These are phyloP conservation scores for Zenarchopterus dispar DNA, from an alignment of 2,797 vertebrate species.

Conservation along the genomic window DNA sequence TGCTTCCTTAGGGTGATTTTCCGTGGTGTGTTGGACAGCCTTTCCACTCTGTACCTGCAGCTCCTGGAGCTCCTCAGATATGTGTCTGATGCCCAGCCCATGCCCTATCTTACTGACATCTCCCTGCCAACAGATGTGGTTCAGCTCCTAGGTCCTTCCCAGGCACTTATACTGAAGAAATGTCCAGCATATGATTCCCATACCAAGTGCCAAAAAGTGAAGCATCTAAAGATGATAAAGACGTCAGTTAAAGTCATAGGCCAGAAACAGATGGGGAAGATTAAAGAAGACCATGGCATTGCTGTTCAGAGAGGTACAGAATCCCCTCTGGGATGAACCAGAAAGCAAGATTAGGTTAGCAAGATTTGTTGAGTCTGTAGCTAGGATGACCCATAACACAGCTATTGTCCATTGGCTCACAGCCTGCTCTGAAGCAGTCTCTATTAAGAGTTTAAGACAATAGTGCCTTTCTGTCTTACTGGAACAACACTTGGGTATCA, in stretches of 20 bases:
- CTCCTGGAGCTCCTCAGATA: constrained; percentile 59
- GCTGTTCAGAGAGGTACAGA: constrained; percentile 57
- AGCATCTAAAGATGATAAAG: background rate
- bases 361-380: background rate
- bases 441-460: no score
- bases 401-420: no score
- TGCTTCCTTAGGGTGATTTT: constrained; percentile 75
- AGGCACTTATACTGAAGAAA: constrained; percentile 27
- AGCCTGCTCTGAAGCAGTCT: no score
- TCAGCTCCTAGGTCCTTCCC: constrained; percentile 59
- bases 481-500: no score
- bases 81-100: constrained; percentile 62
- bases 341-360: no score
- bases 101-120: constrained; percentile 76
- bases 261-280: background rate
- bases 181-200: background rate
- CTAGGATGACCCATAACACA: no score
- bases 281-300: constrained; percentile 71
- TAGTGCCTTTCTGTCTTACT: no score
- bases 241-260: background rate
- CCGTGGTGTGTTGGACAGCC: constrained; percentile 68
- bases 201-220: background rate
- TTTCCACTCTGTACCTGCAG: constrained; percentile 69
- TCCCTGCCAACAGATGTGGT: constrained; percentile 70
- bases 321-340: background rate